Evolutionary conservation across 2,113 vertebrate species (phyloP), one percentile per base, ranked within the genome.

Genomic region (Neolamprologus ventralis): DNA sequence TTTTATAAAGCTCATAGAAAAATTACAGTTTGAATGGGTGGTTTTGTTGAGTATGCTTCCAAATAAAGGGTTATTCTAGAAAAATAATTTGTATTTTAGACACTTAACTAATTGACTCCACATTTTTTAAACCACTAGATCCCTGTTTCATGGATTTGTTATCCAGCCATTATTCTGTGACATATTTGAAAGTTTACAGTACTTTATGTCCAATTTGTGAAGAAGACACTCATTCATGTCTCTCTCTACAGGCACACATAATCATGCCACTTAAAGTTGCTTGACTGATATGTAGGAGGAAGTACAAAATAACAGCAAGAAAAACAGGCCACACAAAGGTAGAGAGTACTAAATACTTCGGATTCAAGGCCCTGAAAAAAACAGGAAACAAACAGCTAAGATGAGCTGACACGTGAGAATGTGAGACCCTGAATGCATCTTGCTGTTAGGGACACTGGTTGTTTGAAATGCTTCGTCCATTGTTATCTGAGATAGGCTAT

Each of bases 321-420:
- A 93, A 83, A 95, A 94, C 91, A 94, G 94, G 94, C 92, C 93
- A 95, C 93, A 92, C 89, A 79, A 93, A 94, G 95, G 89, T 93
- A 91, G 91, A 91, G 87, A 92, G 91, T 81, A 88, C 88, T 80
- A 91, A 94, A 88, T 23, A 88, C 84, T 86, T 94, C 37, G 68
- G 88, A 86, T 85, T 93, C 57, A 84, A 87, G 82, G 58, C 78
- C 88, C 89, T 92, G 60, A 92, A 40, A 91, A 57, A n/a, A 23
- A 86, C 82, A 82, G 75, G 55, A 84, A 91, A 86, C 63, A 17
- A 78, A 90, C 84, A 90, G 60, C 83, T 60, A 42, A 83, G 83
- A 82, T 6, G 65, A 88, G 42, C 85, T 60, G 81, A 87, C 68
- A 21, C 3, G 13, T 80, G 68, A 85, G 13, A 86, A 55, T 49